A percentile compares a stretch with the other conserved stretches of the same genome.
Evolutionary conservation across 2,113 vertebrate genomes (phyloP).

Genomic region (Ia io): DNA sequence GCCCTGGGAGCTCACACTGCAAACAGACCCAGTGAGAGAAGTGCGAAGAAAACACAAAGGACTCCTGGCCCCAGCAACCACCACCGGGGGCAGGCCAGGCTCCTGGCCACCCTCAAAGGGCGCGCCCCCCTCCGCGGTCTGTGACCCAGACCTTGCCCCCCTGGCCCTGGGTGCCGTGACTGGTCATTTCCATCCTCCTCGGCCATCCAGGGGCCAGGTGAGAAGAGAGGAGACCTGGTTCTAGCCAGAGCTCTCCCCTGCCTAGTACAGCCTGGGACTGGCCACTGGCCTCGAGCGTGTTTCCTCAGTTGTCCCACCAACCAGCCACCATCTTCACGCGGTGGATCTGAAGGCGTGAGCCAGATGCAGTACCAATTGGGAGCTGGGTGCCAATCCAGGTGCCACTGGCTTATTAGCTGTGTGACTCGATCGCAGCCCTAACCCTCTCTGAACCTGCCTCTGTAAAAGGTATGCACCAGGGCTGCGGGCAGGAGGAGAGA

Average conservation of each 20-base stretch:
- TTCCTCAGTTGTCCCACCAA: neutral
- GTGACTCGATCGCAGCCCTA: neutral
- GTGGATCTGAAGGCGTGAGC: neutral
- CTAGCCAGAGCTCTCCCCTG: neutral
- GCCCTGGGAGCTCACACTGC: neutral
- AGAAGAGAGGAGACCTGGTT: neutral
- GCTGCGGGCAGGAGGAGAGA: neutral
- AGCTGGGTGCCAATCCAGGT: neutral
- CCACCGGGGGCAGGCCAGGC: neutral
- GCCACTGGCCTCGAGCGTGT: neutral
- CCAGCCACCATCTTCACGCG: neutral
- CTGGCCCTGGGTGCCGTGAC: neutral
- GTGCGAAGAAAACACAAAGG: constrained; percentile 39
- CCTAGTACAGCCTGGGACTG: neutral
- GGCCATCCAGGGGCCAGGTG: neutral
- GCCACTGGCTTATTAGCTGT: neutral
- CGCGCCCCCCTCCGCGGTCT: accelerated
- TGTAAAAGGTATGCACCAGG: neutral
- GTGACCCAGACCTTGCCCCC: neutral
- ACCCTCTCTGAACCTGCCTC: neutral
- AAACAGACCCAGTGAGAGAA: constrained; percentile 38
- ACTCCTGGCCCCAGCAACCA: too few relatives aligned
- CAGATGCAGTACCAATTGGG: neutral
- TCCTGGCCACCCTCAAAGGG: neutral
- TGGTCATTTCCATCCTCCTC: neutral